Evolutionary conservation across 2,888 invertebrate species (phyloP), one percentile per base, ranked within the genome.

Genomic region (Monochamus alternatus): DNA sequence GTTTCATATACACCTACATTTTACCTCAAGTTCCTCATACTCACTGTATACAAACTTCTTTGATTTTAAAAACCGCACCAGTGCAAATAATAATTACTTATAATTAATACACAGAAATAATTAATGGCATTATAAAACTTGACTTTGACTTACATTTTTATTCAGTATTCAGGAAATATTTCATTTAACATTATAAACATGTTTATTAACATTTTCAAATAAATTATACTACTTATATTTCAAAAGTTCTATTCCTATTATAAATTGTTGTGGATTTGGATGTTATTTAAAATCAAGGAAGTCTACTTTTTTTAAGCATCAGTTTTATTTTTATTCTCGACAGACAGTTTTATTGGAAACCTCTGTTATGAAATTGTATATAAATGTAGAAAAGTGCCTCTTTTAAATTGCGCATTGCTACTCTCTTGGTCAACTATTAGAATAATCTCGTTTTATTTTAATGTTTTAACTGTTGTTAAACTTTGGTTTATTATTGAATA

Each of bases 361-460:
- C 71, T 66, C 73, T 59, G 70, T 74, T 73, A 63, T 68, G 64
- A 68, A 63, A 78, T 79, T 87, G 87, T 87, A 86, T 84, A 87
- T 87, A 86, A 87, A 84, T 86, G 88, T 88, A 88, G 87, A 87
- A 86, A 88, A 88, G 88, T 88, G 88, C 88, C 88, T 88, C 86
- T 86, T 87, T 87, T 88, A 81, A 88, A 88, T 87, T 88, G 87
- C 87, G 88, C 88, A 87, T 87, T 85, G 88, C 88, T 88, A 87
- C 85, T 86, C 85, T 87, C 87, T 87, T 86, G 87, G 86, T 87
- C 86, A 87, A 88, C 88, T 88, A 86, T 86, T 88, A 87, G 87
- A 84, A 81, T 84, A 77, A 86, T 84, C 84, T 83, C 83, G 63
- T 74, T 85, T 85, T 84, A 85, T 86, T 87, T 87, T 76, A 84